Conservation (phyloP, 2,113 vertebrate species). For the Mormoops blainvillei region DNA sequence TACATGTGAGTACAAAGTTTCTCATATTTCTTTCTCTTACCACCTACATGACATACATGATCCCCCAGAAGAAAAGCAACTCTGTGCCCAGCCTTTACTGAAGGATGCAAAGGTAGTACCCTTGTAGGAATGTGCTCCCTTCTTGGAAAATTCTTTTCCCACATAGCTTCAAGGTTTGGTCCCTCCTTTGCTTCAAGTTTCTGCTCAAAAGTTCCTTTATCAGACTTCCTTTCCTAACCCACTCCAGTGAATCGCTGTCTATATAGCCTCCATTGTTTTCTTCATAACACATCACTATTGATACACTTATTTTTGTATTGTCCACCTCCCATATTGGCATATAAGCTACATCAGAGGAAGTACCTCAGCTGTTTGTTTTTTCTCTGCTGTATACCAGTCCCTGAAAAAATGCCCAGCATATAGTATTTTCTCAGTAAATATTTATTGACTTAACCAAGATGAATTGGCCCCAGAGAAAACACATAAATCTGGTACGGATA, state of each 20-base stretch:
- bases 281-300: neutral
- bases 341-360: neutral
- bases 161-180: neutral
- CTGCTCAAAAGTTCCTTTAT: neutral
- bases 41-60: neutral
- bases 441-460: neutral
- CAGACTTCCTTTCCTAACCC: neutral
- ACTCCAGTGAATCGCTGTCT: neutral
- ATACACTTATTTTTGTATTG: neutral
- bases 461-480: neutral
- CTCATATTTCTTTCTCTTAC: neutral
- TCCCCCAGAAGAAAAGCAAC: neutral
- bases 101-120: too few species aligned
- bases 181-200: neutral
- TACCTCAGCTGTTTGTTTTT: neutral
- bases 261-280: neutral
- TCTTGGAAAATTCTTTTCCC: neutral
- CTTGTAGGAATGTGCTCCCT: too few species aligned
- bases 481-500: neutral
- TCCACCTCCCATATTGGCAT: neutral
- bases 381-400: neutral
- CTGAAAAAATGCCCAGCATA: neutral
- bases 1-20: neutral
- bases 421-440: neutral
- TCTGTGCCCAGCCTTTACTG: neutral